Evolutionary conservation across 2,113 vertebrate species (phyloP).

Genomic region (Phyllostomus discolor): DNA sequence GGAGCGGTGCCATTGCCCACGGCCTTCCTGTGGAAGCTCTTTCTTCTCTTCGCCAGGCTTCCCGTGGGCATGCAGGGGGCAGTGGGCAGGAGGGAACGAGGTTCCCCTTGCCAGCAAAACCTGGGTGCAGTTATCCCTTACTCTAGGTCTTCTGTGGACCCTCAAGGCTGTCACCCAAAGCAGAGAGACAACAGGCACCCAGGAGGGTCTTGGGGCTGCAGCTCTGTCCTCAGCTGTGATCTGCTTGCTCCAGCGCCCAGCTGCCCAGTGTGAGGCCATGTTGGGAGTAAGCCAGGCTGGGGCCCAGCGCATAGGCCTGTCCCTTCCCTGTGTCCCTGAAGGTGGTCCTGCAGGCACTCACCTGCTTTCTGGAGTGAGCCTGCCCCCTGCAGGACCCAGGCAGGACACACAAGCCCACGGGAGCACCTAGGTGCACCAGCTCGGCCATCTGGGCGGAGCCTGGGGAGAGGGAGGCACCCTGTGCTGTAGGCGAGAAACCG

Average conservation of each 20-base stretch:
- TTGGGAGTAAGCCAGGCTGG: not conserved
- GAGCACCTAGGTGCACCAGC: not conserved
- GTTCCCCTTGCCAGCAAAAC: not conserved
- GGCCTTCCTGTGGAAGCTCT: not conserved
- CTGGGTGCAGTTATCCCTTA: too few species aligned
- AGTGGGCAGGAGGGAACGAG: not conserved
- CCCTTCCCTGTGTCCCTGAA: not conserved
- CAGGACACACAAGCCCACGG: not conserved
- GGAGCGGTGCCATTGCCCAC: rapidly evolving
- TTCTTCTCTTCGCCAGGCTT: not conserved
- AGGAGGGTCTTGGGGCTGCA: not conserved
- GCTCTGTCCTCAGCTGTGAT: not conserved
- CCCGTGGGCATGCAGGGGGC: not conserved
- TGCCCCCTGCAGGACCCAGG: constrained; percentile 63
- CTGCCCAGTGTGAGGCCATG: not conserved
- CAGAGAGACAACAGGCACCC: not conserved
- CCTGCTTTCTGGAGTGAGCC: constrained; percentile 43
- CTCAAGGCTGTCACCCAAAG: not conserved
- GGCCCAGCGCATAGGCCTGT: not conserved
- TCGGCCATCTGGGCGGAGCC: not conserved
- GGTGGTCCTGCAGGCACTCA: not conserved
- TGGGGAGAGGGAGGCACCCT: not conserved
- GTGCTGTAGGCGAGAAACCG: not conserved
- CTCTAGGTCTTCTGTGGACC: not conserved
- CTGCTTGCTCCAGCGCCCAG: not conserved